Evolutionary conservation across 2,797 vertebrate genomes (phyloP), one percentile per base, ranked within the genome.

Genomic region (Oceanodroma leucorhoa): DNA sequence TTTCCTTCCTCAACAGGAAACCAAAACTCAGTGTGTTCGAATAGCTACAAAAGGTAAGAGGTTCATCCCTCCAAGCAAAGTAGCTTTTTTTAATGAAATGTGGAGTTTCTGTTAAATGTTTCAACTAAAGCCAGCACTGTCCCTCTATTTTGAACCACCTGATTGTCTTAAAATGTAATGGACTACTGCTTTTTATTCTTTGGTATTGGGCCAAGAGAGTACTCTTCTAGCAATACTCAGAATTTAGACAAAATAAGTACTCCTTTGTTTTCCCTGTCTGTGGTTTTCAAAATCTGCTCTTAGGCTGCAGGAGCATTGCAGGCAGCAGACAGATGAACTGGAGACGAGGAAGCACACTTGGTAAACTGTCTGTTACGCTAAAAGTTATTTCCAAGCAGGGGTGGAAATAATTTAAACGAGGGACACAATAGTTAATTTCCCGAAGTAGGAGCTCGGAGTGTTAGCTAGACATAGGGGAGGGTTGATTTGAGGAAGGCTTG

Each of bases 21-120:
- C 99, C 60, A 99, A 99, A 98, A 99, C 99, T 10, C 99, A 99
- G 93, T 99, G 99, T 98, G 98, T 99, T 95, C 98, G 99, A 97
- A 98, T 99, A 96, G 99, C 99, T 94, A 99, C 98, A n/a, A 99
- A 99, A 99, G 99, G 99, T 99, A 99, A 99, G 99, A 97, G 51
- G 38, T 76, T 88, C 1, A 1, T 22, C 27, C 34, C 53, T 77
- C 29, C 84, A 58, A 24, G 51, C 40, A 87, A 93, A 95, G 29
- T 57, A 85, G 46, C 29, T 72, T 94, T 94, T 94, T 95, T 48
- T 84, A 93, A 95, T 94, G 91, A 89, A 94, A 95, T 70, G 40
- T 87, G 64, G 30, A 45, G 30, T 79, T 94, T 97, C 70, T 95
- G 22, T 90, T 76, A 87, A 80, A 53, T 57, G 36, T 95, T 90